Conservation (phyloP, 2,888 invertebrate genomes). For the Agriopis aurantiaria region DNA sequence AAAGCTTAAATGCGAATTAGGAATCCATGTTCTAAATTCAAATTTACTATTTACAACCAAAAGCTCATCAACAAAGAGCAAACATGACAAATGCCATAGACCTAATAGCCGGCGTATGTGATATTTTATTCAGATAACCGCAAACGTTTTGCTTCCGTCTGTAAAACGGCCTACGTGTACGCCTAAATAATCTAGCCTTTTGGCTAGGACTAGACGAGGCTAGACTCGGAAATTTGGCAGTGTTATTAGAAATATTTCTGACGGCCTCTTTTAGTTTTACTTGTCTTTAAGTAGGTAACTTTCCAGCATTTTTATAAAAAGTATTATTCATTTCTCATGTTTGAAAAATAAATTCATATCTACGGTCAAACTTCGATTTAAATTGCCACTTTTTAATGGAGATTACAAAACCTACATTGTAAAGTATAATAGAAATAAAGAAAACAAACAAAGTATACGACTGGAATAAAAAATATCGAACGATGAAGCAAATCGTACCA, state of each 20-base stretch:
- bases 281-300: too few relatives aligned
- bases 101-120: slow-evolving; percentile 46
- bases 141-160: slow-evolving; percentile 49
- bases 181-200: slow-evolving; percentile 65
- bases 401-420: too few relatives aligned
- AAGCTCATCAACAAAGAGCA: slow-evolving; percentile 31
- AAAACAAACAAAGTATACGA: too few relatives aligned
- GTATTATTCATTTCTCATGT: too few relatives aligned
- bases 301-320: too few relatives aligned
- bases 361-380: too few relatives aligned
- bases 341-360: too few relatives aligned
- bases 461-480: too few relatives aligned
- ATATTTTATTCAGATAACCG: slow-evolving; percentile 49
- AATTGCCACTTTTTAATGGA: too few relatives aligned
- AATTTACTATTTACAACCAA: slow-evolving; percentile 22
- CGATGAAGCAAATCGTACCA: too few relatives aligned
- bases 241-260: background rate
- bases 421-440: too few relatives aligned
- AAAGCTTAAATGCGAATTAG: background rate
- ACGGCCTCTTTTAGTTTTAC: too few relatives aligned
- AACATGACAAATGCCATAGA: slow-evolving; percentile 45
- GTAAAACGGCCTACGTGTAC: slow-evolving; percentile 53
- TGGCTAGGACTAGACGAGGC: background rate
- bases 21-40: slow-evolving; percentile 17
- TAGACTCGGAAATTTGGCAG: background rate